A percentile compares a stretch with the other conserved stretches of the same genome.
Conservation (phyloP, 2,113 vertebrate genomes). For the Genyomyrus donnyi region DNA sequence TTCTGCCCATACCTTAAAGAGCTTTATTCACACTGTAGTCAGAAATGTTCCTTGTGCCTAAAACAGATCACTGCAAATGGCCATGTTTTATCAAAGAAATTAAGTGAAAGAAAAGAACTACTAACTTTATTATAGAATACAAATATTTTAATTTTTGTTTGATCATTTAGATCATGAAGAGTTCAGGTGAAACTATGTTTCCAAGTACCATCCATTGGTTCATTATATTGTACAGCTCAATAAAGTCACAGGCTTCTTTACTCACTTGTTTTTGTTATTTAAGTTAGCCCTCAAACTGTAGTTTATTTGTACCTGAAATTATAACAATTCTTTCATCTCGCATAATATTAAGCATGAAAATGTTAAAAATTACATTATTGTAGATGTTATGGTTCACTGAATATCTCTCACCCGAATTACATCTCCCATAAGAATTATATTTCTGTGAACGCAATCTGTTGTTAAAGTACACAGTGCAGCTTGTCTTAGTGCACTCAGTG, state of each 20-base stretch:
- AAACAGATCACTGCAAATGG: background rate
- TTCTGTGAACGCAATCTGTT: background rate
- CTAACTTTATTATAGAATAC: background rate
- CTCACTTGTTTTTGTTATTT: background rate
- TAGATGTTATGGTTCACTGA: background rate
- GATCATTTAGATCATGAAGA: background rate
- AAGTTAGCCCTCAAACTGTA: background rate
- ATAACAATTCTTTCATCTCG: background rate
- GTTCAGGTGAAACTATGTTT: background rate
- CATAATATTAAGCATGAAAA: background rate
- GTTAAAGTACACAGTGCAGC: background rate
- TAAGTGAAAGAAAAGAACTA: background rate
- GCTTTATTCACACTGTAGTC: background rate
- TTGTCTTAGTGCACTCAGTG: background rate
- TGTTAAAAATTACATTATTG: background rate
- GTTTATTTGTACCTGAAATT: background rate
- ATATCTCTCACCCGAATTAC: background rate
- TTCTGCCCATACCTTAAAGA: background rate
- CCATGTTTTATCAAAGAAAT: background rate
- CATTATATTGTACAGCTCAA: background rate
- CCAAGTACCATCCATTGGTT: background rate
- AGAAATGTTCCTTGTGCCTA: background rate
- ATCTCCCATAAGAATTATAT: background rate
- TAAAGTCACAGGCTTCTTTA: background rate
- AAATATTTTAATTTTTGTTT: background rate